Evolutionary conservation across 2,797 vertebrate species (phyloP).

Genomic region (Hybognathus amarus): DNA sequence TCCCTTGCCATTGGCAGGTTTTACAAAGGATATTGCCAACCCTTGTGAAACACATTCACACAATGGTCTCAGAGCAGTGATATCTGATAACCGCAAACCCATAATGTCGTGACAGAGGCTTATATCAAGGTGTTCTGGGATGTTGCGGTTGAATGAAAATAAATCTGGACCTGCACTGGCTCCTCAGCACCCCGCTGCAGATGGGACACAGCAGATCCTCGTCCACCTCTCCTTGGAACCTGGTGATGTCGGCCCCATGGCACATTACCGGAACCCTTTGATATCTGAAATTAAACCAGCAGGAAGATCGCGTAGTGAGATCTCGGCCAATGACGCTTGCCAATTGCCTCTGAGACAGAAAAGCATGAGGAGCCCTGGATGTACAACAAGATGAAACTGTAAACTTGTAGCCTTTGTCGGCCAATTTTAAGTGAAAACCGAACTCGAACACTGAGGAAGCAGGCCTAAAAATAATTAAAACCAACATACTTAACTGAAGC

Average conservation of each 20-base stretch:
- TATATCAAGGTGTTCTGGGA: not conserved
- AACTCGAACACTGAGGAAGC: not conserved
- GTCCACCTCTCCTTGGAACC: constrained; percentile 98
- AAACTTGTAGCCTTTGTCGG: not conserved
- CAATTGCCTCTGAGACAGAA: not conserved
- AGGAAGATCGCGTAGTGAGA: not conserved
- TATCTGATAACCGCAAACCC: not conserved
- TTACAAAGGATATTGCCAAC: not conserved
- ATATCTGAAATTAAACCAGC: constrained; percentile 61
- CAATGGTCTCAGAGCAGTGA: not conserved
- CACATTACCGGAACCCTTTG: constrained; percentile 85
- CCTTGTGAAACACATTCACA: not conserved
- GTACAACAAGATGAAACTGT: not conserved
- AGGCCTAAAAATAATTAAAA: not conserved
- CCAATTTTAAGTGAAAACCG: not conserved
- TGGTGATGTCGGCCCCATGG: constrained; percentile 98
- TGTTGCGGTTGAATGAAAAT: not conserved
- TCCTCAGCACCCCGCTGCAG: constrained; percentile 98
- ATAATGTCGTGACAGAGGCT: not conserved
- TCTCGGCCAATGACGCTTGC: not conserved
- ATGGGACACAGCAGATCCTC: constrained; percentile 98
- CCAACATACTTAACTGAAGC: not conserved
- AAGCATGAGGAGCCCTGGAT: not conserved
- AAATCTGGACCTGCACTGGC: constrained; percentile 88
- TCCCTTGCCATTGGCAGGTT: not conserved